Base-by-base conservation (phyloP, 1,140 invertebrate genomes). In the Chironomus tepperi region DNA sequence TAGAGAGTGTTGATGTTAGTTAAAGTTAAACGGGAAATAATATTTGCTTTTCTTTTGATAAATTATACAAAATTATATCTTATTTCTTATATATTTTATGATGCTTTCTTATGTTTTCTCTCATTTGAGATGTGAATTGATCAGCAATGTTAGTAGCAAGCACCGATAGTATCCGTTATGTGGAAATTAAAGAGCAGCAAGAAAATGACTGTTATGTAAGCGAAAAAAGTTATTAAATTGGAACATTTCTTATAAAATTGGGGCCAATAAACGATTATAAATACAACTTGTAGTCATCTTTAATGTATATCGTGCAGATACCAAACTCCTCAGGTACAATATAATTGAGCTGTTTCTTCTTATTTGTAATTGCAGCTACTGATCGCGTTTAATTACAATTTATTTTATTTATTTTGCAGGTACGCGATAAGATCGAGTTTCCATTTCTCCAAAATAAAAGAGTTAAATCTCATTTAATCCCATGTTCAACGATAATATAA, bases 161-260 rank as follows among this genome's bases (percentile, higher is more conserved):
- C 47, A 57, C 12, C 15, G 47, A 12, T 57, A n/a, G 47, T 57
- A 12, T 57, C 47, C 47, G 47, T 57, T 57, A 57, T 57, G 12
- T 57, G n/a, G 47, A 34, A 34, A 34, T n/a, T 57, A 15, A 47
- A 12, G 47, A 57, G 47, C 24, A n/a, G n/a, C n/a, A n/a, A 47
- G 43, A 47, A 47, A 47, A 47, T 47, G 43, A 47, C 43, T 57
- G 47, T 57, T 57, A 57, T 57, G 15, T 57, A 57, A 57, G 47
- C 24, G 24, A 34, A 34, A 34, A 34, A 34, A 34, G 5, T n/a
- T 34, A 34, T 34, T 2, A 57, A 57, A 57, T 57, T 57, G 47
- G 47, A 57, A 57, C 47, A n/a, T 2, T n/a, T 57, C 47, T 57
- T 12, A 57, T 57, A 57, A 57, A n/a, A 57, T 57, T 57, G 12